Evolutionary conservation across 2,113 vertebrate genomes (phyloP).

Genomic region (Cyanoramphus novaezelandiae): DNA sequence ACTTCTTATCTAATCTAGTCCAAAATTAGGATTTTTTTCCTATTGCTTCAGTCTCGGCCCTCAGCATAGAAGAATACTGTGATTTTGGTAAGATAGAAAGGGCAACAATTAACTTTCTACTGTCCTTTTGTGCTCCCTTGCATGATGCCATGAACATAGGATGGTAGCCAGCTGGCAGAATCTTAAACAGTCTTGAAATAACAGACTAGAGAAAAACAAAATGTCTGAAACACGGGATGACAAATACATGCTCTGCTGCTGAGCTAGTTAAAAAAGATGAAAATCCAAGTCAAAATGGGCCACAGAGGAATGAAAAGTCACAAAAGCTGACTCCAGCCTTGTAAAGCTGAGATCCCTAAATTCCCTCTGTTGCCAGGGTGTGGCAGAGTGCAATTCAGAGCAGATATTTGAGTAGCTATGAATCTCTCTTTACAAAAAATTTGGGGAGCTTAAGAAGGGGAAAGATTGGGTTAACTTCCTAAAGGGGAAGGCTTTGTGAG

Average conservation of each 20-base stretch:
- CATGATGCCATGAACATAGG: background rate
- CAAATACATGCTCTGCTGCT: background rate
- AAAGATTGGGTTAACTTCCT: background rate
- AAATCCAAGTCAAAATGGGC: background rate
- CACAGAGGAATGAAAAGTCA: background rate
- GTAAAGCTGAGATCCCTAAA: background rate
- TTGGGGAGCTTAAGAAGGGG: background rate
- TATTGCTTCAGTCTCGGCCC: background rate
- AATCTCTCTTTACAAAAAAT: background rate
- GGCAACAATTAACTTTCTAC: background rate
- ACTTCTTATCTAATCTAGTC: background rate
- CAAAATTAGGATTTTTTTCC: background rate
- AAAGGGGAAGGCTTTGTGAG: background rate
- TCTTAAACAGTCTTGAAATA: constrained; percentile 2
- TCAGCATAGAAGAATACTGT: background rate
- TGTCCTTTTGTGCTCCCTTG: background rate
- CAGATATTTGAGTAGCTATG: background rate
- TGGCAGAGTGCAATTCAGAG: background rate
- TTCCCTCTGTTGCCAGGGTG: background rate
- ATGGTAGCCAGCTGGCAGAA: background rate
- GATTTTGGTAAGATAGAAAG: background rate
- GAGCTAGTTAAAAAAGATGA: background rate
- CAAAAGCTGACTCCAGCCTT: background rate
- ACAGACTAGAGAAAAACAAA: background rate
- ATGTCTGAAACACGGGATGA: background rate